phyloP scores from a whole-genome alignment of 2,797 vertebrate species.

The Octomys mimax region DNA sequence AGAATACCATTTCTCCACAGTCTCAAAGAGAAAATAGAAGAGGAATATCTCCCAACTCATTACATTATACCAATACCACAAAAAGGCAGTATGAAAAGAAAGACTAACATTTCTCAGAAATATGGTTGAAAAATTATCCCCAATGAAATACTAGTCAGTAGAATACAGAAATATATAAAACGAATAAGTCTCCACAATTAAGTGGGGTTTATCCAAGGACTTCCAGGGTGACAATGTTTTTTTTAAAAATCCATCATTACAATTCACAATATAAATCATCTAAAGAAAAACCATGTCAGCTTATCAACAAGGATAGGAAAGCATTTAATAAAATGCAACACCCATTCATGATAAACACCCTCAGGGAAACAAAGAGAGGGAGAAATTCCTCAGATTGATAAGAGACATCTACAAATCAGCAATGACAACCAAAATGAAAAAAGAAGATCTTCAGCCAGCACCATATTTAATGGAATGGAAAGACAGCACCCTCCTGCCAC shows the following conservation, averaged over 20 bases:
- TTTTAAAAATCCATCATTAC: neutral
- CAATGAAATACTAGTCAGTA: conserved; percentile 10
- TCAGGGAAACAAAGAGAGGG: neutral
- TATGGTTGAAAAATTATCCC: neutral
- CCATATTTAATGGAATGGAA: neutral
- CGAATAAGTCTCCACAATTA: neutral
- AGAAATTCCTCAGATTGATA: neutral
- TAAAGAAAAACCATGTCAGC: neutral
- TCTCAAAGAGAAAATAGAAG: neutral
- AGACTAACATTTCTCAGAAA: neutral
- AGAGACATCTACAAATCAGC: neutral
- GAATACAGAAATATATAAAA: neutral
- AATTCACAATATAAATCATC: neutral
- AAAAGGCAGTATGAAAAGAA: neutral
- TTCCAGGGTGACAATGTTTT: neutral
- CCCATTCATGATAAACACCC: neutral
- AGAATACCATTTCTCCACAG: neutral
- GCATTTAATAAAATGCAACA: neutral
- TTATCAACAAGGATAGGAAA: neutral
- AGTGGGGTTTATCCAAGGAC: neutral
- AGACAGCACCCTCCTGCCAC: neutral
- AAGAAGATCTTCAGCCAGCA: neutral
- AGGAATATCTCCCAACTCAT: neutral
- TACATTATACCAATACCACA: neutral
- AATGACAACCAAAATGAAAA: neutral